Conservation (phyloP, 35 echinoderm and acorn worm species). For the Amphiura filiformis region DNA sequence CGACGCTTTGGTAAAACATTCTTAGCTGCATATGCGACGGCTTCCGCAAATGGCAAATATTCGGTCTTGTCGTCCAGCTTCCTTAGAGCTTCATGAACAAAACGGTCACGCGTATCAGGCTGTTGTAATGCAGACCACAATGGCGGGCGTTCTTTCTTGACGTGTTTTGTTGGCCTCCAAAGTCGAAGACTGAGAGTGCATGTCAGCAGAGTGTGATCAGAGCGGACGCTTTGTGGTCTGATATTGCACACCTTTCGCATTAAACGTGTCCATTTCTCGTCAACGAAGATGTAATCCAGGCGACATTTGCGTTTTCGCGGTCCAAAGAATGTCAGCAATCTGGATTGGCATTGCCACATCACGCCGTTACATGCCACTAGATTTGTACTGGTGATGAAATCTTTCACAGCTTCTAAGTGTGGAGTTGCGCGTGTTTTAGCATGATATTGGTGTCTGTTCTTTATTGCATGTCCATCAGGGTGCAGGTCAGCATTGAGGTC, state of each 20-base stretch:
- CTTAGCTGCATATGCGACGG: background rate
- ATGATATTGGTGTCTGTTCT: slow-evolving; percentile 17
- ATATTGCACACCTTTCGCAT: slow-evolving; percentile 37
- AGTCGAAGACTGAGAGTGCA: slow-evolving; percentile 25
- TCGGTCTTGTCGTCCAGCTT: background rate
- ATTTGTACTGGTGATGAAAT: slow-evolving; percentile 28
- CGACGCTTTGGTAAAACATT: slow-evolving; percentile 25
- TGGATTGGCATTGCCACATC: slow-evolving; percentile 15
- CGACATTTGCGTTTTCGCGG: slow-evolving; percentile 27
- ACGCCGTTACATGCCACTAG: slow-evolving; percentile 32
- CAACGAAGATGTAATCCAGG: slow-evolving; percentile 27
- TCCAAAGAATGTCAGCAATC: slow-evolving; percentile 15
- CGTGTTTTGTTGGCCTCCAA: slow-evolving; percentile 22
- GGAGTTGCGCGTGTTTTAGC: slow-evolving; percentile 15
- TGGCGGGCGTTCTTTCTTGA: slow-evolving; percentile 1
- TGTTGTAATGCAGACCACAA: background rate
- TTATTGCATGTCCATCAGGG: slow-evolving; percentile 6
- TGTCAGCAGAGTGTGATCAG: slow-evolving; percentile 30
- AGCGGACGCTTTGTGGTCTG: slow-evolving; percentile 15
- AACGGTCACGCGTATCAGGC: background rate
- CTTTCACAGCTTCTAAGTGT: slow-evolving; percentile 13
- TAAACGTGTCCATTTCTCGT: slow-evolving; percentile 38
- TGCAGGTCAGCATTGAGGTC: slow-evolving; percentile 35
- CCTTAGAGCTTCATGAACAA: no score
- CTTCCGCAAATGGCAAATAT: slow-evolving; percentile 9